These are phyloP conservation scores for Cyphomyrus discorhynchus DNA, from an alignment of 2,113 vertebrate genomes.

Conservation along the genomic window DNA sequence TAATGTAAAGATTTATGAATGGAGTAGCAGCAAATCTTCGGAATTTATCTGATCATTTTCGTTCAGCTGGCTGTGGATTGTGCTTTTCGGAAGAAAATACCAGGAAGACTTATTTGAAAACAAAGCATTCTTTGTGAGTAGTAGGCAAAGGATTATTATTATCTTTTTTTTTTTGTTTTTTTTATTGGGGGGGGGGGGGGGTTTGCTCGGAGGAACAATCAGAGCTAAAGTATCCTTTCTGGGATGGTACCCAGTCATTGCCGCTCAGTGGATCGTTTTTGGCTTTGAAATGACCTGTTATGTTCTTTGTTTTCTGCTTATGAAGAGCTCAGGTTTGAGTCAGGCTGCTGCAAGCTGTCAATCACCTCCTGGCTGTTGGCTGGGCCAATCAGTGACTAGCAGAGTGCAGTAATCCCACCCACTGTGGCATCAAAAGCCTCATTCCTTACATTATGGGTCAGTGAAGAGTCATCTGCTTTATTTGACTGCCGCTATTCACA, in stretches of 20 bases:
- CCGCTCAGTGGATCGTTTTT: background rate
- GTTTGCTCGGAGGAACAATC: background rate
- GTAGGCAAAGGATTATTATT: too few relatives aligned
- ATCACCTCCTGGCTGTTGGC: background rate
- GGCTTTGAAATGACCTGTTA: background rate
- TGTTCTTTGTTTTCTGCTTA: slow-evolving; percentile 10
- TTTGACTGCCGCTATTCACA: background rate
- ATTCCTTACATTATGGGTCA: background rate
- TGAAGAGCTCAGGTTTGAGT: background rate
- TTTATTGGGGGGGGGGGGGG: background rate
- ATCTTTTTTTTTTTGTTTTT: too few relatives aligned
- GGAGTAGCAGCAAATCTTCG: too few relatives aligned
- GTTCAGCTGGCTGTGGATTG: too few relatives aligned
- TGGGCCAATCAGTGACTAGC: background rate
- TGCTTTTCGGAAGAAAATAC: too few relatives aligned
- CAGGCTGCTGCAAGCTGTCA: background rate
- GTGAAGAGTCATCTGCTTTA: background rate
- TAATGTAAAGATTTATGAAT: too few relatives aligned
- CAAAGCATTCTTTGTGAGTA: too few relatives aligned
- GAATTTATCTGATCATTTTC: too few relatives aligned
- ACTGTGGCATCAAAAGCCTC: background rate
- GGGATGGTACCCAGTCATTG: background rate
- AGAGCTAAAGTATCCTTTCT: background rate
- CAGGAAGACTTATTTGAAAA: too few relatives aligned
- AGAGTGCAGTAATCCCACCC: background rate